Conservation (phyloP, 2,888 invertebrate species). For the Mimas tiliae region DNA sequence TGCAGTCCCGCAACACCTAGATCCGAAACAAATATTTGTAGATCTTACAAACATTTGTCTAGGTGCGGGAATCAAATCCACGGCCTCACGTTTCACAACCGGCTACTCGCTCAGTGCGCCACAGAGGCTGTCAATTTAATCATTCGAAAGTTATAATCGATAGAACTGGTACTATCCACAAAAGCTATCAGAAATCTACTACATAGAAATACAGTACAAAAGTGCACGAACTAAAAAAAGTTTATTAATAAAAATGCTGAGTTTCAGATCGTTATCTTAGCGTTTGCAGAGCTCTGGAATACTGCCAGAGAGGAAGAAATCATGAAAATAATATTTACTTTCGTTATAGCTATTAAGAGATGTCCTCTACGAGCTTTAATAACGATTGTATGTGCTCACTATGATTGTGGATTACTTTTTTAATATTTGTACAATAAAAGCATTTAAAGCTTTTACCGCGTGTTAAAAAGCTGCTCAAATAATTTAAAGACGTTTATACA, state of each 20-base stretch:
- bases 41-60: too few species aligned
- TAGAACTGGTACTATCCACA: not conserved
- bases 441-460: not conserved
- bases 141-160: too few species aligned
- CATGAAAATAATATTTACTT: slow-evolving; percentile 44
- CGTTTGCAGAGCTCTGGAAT: slow-evolving; percentile 35
- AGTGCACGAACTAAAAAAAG: not conserved
- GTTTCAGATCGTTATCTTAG: slow-evolving; percentile 28
- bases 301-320: slow-evolving; percentile 39
- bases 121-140: too few species aligned
- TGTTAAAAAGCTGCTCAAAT: not conserved
- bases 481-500: too few species aligned
- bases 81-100: too few species aligned
- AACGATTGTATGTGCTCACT: not conserved
- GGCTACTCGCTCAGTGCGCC: too few species aligned
- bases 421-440: not conserved
- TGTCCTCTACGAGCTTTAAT: slow-evolving; percentile 6
- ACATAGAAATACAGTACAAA: not conserved
- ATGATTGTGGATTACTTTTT: not conserved
- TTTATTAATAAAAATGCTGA: slow-evolving; percentile 12
- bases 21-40: too few species aligned
- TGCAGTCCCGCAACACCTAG: too few species aligned
- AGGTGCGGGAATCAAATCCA: too few species aligned
- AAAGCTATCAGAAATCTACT: too few species aligned
- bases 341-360: slow-evolving; percentile 33